Base-by-base conservation (phyloP, 2,113 vertebrate genomes). In the Ancistrus triradiatus region DNA sequence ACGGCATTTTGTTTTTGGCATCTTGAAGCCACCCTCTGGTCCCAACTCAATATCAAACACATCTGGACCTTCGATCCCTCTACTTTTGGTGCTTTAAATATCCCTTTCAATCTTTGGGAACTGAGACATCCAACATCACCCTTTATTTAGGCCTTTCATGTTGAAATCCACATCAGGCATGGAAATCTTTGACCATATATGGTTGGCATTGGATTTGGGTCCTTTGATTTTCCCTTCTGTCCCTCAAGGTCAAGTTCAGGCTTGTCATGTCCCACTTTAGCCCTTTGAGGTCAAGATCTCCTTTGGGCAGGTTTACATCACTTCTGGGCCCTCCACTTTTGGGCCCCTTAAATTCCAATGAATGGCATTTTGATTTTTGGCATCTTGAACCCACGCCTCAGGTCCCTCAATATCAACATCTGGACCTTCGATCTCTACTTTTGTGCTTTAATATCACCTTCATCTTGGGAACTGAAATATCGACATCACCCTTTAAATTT, bases 271-370 rank as follows among this genome's bases (percentile, higher is more conserved):
- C n/a, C n/a, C n/a, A n/a, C n/a, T n/a, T n/a, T n/a, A n/a, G 46
- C 9, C n/a, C 51, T 7, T 61, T 49, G 4, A 63, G 24, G 11
- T 68, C 28, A 14, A 70, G 3, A 15, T 63, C 58, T 10, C 59
- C 21, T 44, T 66, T 61, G 14, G 49, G 51, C 4, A 76, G 11
- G 14, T 74, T 61, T 49, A 83, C 8, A 74, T 78, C 68, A 84
- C 0, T 38, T 79, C 79, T 1, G 81, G 81, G 14, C 46, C 0
- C 0, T 78, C 74, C 1, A 0, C 76, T 7, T 79, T 83, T 0
- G 84, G 76, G 0, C 53, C 72, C 21, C n/a, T n/a, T 72, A 62
- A 1, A 62, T 11, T 21, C 68, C 55, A 56, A 74, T 31, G 24
- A 17, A n/a, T 52, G 68, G 44, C 37, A 70, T 53, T 33, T 50